These are phyloP conservation scores for Microplitis manilae DNA, from an alignment of 2,888 invertebrate genomes.

Conservation along the genomic window DNA sequence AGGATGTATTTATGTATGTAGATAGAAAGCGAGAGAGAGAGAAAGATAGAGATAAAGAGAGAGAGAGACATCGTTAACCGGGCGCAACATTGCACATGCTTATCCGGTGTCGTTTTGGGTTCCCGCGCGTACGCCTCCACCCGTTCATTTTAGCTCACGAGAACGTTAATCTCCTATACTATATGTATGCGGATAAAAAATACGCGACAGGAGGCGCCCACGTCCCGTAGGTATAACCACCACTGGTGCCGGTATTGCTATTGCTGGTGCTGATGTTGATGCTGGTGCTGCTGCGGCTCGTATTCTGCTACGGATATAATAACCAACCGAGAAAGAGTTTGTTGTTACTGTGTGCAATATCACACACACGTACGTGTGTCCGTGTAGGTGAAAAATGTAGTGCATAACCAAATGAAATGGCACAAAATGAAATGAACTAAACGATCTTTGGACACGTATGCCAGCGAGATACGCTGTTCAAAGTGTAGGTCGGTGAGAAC, in stretches of 20 bases:
- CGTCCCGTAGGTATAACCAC: constrained; percentile 35
- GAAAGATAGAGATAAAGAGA: constrained; percentile 16
- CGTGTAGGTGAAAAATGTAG: not conserved
- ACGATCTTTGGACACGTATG: constrained; percentile 27
- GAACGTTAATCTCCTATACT: constrained; percentile 41
- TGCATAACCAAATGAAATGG: constrained; percentile 13
- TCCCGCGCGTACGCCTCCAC: constrained; percentile 31
- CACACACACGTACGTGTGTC: constrained; percentile 1
- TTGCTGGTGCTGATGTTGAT: not conserved
- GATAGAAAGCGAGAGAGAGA: constrained; percentile 38
- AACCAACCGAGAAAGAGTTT: constrained; percentile 15
- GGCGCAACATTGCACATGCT: constrained; percentile 28
- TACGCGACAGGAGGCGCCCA: constrained; percentile 43
- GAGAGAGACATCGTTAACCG: constrained; percentile 21
- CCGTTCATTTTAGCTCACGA: constrained; percentile 11
- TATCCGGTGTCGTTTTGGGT: constrained; percentile 35
- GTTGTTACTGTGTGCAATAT: not conserved
- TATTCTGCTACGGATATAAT: constrained; percentile 6
- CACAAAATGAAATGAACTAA: constrained; percentile 36
- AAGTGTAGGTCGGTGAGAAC: constrained; percentile 41
- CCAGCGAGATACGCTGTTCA: constrained; percentile 6
- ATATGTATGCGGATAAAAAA: constrained; percentile 39
- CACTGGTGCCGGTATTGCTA: not conserved
- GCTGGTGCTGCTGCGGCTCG: not conserved
- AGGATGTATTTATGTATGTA: constrained; percentile 1